Conservation (phyloP, 2,113 vertebrate species). For the Galeopterus variegatus region DNA sequence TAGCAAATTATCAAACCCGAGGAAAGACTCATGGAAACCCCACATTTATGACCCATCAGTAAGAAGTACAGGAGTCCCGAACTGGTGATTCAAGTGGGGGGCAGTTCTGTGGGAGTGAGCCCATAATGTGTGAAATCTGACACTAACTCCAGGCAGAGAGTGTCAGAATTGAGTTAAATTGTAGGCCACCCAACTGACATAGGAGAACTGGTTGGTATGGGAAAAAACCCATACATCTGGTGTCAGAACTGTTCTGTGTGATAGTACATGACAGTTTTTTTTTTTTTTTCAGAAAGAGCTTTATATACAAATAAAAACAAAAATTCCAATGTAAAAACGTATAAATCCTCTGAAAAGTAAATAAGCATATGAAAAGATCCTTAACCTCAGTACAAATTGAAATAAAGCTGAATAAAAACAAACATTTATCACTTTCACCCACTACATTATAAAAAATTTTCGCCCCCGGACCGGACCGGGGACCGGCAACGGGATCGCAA, state of each 20-base stretch:
- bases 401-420: not conserved
- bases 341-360: conserved; percentile 18
- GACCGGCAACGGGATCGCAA: no score
- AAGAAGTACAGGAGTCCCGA: not conserved
- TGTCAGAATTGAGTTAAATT: no score
- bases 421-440: not conserved
- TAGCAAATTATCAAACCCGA: not conserved
- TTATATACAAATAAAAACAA: conserved; percentile 9
- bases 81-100: not conserved
- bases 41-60: not conserved
- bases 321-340: not conserved
- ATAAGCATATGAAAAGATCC: conserved; percentile 31
- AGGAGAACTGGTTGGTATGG: no score
- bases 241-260: not conserved
- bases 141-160: not conserved
- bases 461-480: no score
- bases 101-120: not conserved
- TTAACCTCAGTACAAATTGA: not conserved
- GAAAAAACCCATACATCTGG: not conserved
- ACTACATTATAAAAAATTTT: not conserved
- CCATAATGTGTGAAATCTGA: not conserved
- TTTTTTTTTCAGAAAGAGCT: not conserved
- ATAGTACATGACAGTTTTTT: not conserved
- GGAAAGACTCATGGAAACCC: not conserved
- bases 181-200: no score